These are phyloP conservation scores for Agriotes lineatus DNA, from an alignment of 2,888 invertebrate genomes.

Conservation along the genomic window DNA sequence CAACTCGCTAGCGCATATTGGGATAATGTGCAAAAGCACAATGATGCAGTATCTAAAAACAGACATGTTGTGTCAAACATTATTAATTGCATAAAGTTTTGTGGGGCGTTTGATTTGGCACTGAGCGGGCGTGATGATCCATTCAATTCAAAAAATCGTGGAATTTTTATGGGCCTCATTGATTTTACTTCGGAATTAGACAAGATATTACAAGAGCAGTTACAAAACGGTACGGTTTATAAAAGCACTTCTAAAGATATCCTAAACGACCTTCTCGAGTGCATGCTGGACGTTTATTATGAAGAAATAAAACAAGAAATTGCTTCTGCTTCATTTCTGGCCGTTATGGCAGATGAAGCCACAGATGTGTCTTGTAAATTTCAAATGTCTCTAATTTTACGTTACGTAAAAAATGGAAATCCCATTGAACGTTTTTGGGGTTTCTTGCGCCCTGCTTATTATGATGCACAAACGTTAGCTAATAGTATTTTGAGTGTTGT, in stretches of 20 bases:
- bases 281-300: slow-evolving; percentile 54
- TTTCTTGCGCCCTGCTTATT: slow-evolving; percentile 38
- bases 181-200: slow-evolving; percentile 52
- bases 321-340: slow-evolving; percentile 14
- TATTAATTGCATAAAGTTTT: no score
- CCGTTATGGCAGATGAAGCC: slow-evolving; percentile 45
- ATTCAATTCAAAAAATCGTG: slow-evolving; percentile 49
- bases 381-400: slow-evolving; percentile 35
- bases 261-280: slow-evolving; percentile 57
- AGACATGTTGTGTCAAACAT: no score
- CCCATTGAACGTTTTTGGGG: slow-evolving; percentile 52
- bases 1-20: no score
- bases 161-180: slow-evolving; percentile 53
- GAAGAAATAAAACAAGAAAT: slow-evolving; percentile 49
- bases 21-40: no score
- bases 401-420: slow-evolving; percentile 45
- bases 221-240: slow-evolving; percentile 49
- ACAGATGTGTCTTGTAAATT: slow-evolving; percentile 47
- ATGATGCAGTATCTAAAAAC: no score
- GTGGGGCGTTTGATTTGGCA: no score
- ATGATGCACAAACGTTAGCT: slow-evolving; percentile 42
- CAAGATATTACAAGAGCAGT: slow-evolving; percentile 47
- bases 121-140: slow-evolving; percentile 48
- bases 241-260: slow-evolving; percentile 55
- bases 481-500: slow-evolving; percentile 44